These are phyloP conservation scores for Lepetodrilus schrolli DNA, from an alignment of 2,888 invertebrate species.

Conservation along the genomic window DNA sequence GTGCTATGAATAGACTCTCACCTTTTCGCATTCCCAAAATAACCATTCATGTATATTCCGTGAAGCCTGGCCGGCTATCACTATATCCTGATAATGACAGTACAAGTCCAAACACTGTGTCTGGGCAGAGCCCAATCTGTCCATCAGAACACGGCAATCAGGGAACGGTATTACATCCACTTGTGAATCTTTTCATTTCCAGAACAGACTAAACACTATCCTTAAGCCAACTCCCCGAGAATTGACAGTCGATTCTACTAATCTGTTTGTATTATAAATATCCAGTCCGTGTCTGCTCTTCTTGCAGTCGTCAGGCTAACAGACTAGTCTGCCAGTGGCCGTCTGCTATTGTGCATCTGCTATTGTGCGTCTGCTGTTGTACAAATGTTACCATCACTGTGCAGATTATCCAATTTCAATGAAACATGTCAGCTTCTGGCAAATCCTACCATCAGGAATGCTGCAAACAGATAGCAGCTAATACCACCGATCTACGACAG, in stretches of 20 bases:
- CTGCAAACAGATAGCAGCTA: too few species aligned
- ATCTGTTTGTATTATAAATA: conserved; percentile 26
- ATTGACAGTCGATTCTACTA: conserved; percentile 10
- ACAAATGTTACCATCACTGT: conserved; percentile 1
- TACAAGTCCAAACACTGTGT: not conserved
- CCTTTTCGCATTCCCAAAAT: conserved; percentile 24
- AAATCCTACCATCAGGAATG: not conserved
- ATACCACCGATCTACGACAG: too few species aligned
- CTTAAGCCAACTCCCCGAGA: not conserved
- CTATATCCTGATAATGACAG: not conserved
- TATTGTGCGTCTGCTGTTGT: not conserved
- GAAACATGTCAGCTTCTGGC: not conserved
- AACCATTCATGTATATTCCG: not conserved
- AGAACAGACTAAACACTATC: not conserved
- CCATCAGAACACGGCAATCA: not conserved
- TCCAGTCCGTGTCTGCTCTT: conserved; percentile 12
- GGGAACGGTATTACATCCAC: not conserved
- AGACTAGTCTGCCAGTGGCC: not conserved
- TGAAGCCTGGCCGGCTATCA: not conserved
- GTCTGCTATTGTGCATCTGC: conserved; percentile 16
- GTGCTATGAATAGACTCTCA: not conserved
- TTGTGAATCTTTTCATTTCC: conserved; percentile 1
- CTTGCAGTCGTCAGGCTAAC: too few species aligned
- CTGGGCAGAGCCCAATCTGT: not conserved
- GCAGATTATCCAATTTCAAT: not conserved